These are phyloP conservation scores for Coregonus ussuriensis DNA, from an alignment of 2,797 vertebrate species.

Conservation along the genomic window DNA sequence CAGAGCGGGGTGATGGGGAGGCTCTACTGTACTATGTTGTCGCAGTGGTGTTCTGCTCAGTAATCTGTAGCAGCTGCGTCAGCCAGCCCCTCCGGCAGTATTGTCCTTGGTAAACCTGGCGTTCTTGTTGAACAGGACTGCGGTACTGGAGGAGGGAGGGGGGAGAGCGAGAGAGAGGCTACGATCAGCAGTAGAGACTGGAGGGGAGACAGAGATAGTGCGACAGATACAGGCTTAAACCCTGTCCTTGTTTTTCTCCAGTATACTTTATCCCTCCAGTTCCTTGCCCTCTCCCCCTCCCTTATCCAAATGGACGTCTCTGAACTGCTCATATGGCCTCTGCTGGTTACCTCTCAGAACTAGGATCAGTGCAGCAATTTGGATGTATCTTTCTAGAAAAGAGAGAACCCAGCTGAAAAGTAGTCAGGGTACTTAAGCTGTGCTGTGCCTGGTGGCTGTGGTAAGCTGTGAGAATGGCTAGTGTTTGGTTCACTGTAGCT, in stretches of 20 bases:
- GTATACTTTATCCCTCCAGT: background rate
- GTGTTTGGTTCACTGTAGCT: slow-evolving; percentile 99
- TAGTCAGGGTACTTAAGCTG: slow-evolving; percentile 4
- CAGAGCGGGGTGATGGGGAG: slow-evolving; percentile 35
- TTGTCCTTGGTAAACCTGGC: slow-evolving; percentile 58
- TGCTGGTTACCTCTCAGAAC: slow-evolving; percentile 16
- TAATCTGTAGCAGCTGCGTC: slow-evolving; percentile 46
- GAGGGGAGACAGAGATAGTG: slow-evolving; percentile 20
- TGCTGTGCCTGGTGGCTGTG: slow-evolving; percentile 63
- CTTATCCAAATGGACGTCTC: background rate
- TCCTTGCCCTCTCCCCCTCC: background rate
- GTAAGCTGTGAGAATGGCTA: slow-evolving; percentile 99
- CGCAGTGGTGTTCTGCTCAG: slow-evolving; percentile 38
- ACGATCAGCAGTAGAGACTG: slow-evolving; percentile 8
- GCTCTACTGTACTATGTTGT: slow-evolving; percentile 36
- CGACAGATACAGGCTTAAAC: slow-evolving; percentile 30
- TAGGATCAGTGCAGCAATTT: slow-evolving; percentile 4
- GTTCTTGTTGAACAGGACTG: slow-evolving; percentile 58
- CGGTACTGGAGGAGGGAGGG: slow-evolving; percentile 28
- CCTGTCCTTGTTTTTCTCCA: background rate
- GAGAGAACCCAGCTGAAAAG: slow-evolving; percentile 22
- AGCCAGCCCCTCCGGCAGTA: slow-evolving; percentile 45
- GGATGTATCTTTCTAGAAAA: slow-evolving; percentile 31
- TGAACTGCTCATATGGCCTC: slow-evolving; percentile 31
- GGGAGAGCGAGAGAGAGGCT: background rate